These are phyloP conservation scores for Drosophila sordidula DNA, from an alignment of 2,888 invertebrate species.

Conservation along the genomic window DNA sequence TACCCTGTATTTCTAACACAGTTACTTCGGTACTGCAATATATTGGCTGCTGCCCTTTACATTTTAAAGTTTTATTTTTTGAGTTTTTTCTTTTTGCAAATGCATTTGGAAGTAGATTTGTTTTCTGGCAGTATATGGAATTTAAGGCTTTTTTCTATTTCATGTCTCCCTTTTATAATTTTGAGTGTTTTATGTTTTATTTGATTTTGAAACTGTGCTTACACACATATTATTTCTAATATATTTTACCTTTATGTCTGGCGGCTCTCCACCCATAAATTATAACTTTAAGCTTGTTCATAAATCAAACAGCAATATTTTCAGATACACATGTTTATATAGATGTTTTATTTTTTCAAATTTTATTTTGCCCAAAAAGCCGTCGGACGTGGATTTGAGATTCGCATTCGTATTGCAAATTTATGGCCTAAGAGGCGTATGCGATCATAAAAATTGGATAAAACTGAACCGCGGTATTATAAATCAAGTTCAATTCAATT, in stretches of 20 bases:
- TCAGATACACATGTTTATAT: conserved; percentile 12
- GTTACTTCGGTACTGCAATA: too few species aligned
- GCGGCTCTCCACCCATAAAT: conserved; percentile 38
- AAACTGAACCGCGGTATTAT: conserved; percentile 60
- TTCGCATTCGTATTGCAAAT: conserved; percentile 25
- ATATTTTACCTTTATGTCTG: background rate
- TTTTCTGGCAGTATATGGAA: too few species aligned
- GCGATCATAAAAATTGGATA: conserved; percentile 51
- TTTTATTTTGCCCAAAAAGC: conserved; percentile 17
- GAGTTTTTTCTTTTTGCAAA: too few species aligned
- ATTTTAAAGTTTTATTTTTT: too few species aligned
- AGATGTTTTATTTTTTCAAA: background rate
- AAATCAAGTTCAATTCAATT: conserved; percentile 80
- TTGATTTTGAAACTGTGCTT: background rate
- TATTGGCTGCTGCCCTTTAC: too few species aligned
- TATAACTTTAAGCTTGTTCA: conserved; percentile 31
- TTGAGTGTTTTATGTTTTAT: background rate
- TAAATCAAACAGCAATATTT: conserved; percentile 56
- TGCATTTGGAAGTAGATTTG: too few species aligned
- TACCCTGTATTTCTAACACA: too few species aligned
- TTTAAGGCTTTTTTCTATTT: too few species aligned
- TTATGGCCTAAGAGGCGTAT: conserved; percentile 50
- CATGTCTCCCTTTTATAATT: too few species aligned
- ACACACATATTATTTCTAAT: background rate
- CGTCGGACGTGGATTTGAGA: conserved; percentile 25